Conservation (phyloP, 2,797 vertebrate species). For the Knipowitschia caucasica region DNA sequence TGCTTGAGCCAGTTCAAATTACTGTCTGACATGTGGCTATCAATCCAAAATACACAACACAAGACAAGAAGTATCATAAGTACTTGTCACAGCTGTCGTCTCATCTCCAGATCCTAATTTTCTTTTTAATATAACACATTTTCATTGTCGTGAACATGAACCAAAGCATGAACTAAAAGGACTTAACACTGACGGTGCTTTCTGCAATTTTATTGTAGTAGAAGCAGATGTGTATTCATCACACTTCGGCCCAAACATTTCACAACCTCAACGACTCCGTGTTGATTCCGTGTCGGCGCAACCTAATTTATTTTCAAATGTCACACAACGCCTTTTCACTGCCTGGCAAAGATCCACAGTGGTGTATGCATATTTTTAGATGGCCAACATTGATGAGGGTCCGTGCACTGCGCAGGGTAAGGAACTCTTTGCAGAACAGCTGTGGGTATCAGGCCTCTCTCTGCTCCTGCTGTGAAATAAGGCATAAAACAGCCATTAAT, state of each 20-base stretch:
- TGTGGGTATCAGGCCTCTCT: conserved; percentile 46
- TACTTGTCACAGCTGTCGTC: too few relatives aligned
- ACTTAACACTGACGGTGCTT: too few relatives aligned
- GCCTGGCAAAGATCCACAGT: conserved; percentile 52
- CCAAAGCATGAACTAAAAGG: too few relatives aligned
- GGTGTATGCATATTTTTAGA: conserved; percentile 63
- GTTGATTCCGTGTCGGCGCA: conserved; percentile 32
- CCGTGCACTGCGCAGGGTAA: conserved; percentile 33
- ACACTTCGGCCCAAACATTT: conserved; percentile 15
- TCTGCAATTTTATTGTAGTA: too few relatives aligned
- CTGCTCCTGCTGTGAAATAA: conserved; percentile 43
- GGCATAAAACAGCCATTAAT: conserved; percentile 53
- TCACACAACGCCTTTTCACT: conserved; percentile 51
- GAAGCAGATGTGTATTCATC: too few relatives aligned
- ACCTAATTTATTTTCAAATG: conserved; percentile 67
- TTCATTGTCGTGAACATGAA: too few relatives aligned
- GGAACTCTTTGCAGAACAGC: conserved; percentile 49
- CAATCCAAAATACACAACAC: too few relatives aligned
- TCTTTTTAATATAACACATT: too few relatives aligned
- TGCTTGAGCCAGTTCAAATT: too few relatives aligned
- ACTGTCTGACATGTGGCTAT: too few relatives aligned
- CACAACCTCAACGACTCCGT: conserved; percentile 15
- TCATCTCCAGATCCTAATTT: too few relatives aligned
- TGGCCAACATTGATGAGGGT: conserved; percentile 55
- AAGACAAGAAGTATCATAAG: too few relatives aligned